Conservation (phyloP, 2,888 invertebrate genomes). For the Phaedon cochleariae region DNA sequence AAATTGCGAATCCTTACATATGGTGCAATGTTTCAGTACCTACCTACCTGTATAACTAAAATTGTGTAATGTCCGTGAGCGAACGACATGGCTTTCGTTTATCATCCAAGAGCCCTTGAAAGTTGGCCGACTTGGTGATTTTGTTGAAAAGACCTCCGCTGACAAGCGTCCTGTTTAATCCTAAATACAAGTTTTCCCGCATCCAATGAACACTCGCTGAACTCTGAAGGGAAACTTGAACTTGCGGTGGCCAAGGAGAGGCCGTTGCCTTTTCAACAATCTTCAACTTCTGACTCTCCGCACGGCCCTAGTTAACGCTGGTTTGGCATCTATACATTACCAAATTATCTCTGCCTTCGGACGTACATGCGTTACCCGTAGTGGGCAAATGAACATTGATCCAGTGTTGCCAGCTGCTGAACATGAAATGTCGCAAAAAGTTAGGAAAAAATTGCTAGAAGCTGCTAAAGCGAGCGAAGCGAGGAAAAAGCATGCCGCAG, state of each 20-base stretch:
- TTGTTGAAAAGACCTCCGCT: background rate
- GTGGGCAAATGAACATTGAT: no score
- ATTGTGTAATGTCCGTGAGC: no score
- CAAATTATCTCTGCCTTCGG: background rate
- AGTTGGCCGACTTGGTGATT: background rate
- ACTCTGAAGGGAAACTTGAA: background rate
- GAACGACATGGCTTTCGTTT: no score
- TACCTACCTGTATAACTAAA: no score
- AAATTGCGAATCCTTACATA: no score
- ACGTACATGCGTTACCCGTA: background rate
- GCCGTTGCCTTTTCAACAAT: background rate
- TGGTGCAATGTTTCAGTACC: no score
- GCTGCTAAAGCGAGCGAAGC: no score
- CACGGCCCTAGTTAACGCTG: background rate
- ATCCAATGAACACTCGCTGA: background rate
- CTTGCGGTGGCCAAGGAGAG: background rate
- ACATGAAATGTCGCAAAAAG: no score
- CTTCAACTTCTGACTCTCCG: background rate
- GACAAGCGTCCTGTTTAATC: conserved; percentile 1
- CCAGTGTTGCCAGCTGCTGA: no score
- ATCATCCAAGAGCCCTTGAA: background rate
- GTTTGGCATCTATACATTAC: background rate
- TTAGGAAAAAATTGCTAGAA: no score
- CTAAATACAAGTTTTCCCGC: background rate
- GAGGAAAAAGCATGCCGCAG: no score